Conservation (phyloP, 2,797 vertebrate species). For the Sciaenops ocellatus region DNA sequence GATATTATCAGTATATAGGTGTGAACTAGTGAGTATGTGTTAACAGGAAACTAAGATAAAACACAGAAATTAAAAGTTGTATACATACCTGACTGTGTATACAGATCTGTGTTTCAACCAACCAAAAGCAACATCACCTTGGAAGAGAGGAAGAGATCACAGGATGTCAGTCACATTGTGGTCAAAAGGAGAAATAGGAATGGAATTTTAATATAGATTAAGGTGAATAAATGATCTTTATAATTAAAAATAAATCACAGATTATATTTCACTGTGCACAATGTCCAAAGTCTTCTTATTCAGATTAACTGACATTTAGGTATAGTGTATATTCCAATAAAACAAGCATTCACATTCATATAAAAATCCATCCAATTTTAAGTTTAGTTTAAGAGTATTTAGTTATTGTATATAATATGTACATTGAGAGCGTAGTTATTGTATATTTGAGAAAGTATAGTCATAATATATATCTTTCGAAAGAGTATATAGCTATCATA, state of each 20-base stretch:
- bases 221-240: not conserved
- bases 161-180: not conserved
- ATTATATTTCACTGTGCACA: not conserved
- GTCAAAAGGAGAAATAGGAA: not conserved
- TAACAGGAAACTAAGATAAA: not conserved
- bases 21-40: conserved; percentile 8
- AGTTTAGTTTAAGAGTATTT: too few relatives aligned
- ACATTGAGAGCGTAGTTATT: too few relatives aligned
- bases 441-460: too few relatives aligned
- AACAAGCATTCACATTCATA: not conserved
- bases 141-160: conserved; percentile 4
- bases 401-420: too few relatives aligned
- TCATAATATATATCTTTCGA: too few relatives aligned
- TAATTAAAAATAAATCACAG: not conserved
- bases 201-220: not conserved
- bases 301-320: not conserved
- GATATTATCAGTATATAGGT: not conserved
- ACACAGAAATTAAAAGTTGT: not conserved
- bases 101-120: conserved; percentile 39
- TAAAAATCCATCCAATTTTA: not conserved
- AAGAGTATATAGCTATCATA: too few relatives aligned
- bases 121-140: conserved; percentile 14
- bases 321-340: not conserved
- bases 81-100: conserved; percentile 33
- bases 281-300: not conserved